Conservation (phyloP, 2,888 invertebrate species). For the Parnassius smintheus region DNA sequence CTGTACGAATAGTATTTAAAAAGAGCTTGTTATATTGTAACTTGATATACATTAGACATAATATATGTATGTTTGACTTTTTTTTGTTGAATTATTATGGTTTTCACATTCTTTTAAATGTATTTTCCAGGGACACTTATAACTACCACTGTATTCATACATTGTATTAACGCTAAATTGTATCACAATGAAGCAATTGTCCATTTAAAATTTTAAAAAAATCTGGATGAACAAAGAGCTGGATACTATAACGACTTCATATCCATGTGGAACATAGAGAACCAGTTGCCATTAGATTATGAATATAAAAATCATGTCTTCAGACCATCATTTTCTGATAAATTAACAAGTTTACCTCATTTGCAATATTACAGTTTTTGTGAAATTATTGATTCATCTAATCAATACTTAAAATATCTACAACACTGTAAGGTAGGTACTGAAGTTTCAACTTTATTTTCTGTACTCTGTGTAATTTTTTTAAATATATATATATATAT, state of each 20-base stretch:
- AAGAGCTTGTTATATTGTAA: too few relatives aligned
- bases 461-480: too few relatives aligned
- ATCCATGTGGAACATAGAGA: constrained; percentile 83
- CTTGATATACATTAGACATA: too few relatives aligned
- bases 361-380: constrained; percentile 84
- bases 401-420: constrained; percentile 77
- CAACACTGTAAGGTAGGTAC: constrained; percentile 78
- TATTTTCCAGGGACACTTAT: constrained; percentile 87
- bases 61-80: too few relatives aligned
- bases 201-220: constrained; percentile 82
- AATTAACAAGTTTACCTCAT: constrained; percentile 82
- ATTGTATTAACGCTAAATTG: constrained; percentile 84
- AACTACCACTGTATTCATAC: constrained; percentile 89
- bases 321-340: constrained; percentile 66
- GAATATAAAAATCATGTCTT: constrained; percentile 43
- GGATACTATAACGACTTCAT: constrained; percentile 89
- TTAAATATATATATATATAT: too few relatives aligned
- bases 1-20: too few relatives aligned
- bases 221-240: constrained; percentile 84
- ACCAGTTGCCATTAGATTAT: constrained; percentile 65
- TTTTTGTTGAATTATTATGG: too few relatives aligned
- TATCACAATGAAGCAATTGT: constrained; percentile 82
- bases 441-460: too few relatives aligned
- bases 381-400: constrained; percentile 80
- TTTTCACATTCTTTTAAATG: background rate